Base-by-base conservation (phyloP, 2,113 vertebrate species). In the Ifrita kowaldi region DNA sequence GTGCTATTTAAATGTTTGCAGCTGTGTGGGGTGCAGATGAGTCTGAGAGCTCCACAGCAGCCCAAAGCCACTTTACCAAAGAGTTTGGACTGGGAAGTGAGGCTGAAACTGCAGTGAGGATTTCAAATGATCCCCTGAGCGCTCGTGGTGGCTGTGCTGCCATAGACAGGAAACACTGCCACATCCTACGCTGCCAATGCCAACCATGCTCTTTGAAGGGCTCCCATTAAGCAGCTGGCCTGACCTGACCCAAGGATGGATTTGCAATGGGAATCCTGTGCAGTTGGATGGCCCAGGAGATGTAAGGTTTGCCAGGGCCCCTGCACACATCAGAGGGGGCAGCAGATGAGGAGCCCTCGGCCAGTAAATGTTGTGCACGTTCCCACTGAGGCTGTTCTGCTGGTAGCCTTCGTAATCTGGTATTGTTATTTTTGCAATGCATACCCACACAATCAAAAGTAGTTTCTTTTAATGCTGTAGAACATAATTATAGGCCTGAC, bases 401-500 rank as follows among this genome's bases (percentile, higher is more conserved):
- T 91, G 68, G 68, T 47, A 87, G 62, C 39, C 82, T 69, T 78
- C 3, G 3, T 67, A 55, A 73, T 93, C 67, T 60, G 44, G 59
- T 49, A 76, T 81, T 89, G 83, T 87, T 97, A 67, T 59, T 96
- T 95, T 67, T 84, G 60, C 35, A 93, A 15, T 74, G 32, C 13
- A 4, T 95, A 76, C 50, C 81, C 84, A 87, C 90, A 95, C 62
- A 84, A 71, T 88, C 50, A 87, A 83, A 89, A 93, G 82, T 84
- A 85, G 60, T 83, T 97, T 90, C 92, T 94, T 70, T 96, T 95
- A 95, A 89, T 80, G 80, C 74, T 20, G 11, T 35, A 63, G 85
- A 96, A 67, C 76, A 41, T 96, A 97, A 96, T 96, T 97, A 95
- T 90, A 97, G 96, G 92, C 86, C 84, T 97, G 97, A 96, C 93